Conservation (phyloP, 1,140 invertebrate species). For the Lanistes nyassanus region DNA sequence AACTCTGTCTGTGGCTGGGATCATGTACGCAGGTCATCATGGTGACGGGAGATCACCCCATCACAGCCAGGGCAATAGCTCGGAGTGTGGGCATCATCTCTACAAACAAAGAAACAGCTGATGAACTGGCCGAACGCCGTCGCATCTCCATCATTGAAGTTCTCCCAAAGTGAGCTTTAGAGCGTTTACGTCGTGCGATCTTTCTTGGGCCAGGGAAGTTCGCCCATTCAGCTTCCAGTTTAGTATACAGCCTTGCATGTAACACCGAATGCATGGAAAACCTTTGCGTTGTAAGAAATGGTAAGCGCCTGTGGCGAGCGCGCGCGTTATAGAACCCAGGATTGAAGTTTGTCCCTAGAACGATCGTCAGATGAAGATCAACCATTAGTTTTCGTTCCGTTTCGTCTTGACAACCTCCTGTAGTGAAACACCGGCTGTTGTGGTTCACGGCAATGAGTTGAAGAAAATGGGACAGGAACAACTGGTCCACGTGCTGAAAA, state of each 20-base stretch:
- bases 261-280: background rate
- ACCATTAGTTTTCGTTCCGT: background rate
- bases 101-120: conserved; percentile 93
- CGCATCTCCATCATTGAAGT: conserved; percentile 86
- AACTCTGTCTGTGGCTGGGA: background rate
- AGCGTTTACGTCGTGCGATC: too few species aligned
- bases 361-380: background rate
- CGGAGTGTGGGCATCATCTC: conserved; percentile 99
- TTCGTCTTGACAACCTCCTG: background rate
- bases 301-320: too few species aligned
- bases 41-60: conserved; percentile 92
- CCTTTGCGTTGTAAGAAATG: background rate
- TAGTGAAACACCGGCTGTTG: conserved; percentile 93
- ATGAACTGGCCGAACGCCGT: conserved; percentile 92
- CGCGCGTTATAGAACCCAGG: too few species aligned
- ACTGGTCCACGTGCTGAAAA: conserved; percentile 91
- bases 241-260: background rate
- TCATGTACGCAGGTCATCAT: conserved; percentile 72
- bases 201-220: too few species aligned
- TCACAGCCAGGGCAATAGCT: conserved; percentile 99
- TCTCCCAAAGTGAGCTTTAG: conserved; percentile 48
- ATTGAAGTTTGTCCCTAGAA: background rate
- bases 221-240: background rate
- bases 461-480: conserved; percentile 89
- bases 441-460: conserved; percentile 94